A percentile compares a stretch with the other conserved stretches of the same genome.
Evolutionary conservation across 2,888 invertebrate genomes (phyloP).

Genomic region (Heliconius ethilla): DNA sequence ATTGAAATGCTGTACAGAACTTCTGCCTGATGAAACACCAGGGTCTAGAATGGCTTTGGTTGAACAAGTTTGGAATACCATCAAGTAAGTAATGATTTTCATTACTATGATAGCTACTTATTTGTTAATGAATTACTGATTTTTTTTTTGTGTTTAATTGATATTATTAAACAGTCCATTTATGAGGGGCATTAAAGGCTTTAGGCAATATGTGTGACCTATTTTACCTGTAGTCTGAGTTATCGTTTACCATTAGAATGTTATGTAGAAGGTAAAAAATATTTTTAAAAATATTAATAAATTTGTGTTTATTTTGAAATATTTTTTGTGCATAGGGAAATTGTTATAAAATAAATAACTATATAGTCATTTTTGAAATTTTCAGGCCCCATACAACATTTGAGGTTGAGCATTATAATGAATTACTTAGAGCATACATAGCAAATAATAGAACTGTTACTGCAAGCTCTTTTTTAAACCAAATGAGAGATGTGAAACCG

Average conservation of each 20-base stretch:
- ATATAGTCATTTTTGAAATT: not conserved
- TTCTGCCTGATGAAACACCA: constrained; percentile 77
- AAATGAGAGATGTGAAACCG: constrained; percentile 73
- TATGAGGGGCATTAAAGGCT: too few relatives aligned
- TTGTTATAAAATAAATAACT: too few relatives aligned
- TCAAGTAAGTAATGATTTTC: constrained; percentile 62
- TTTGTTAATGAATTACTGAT: too few relatives aligned
- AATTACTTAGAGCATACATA: constrained; percentile 81
- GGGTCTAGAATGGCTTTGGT: constrained; percentile 74
- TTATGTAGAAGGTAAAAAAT: too few relatives aligned
- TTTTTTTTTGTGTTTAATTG: too few relatives aligned
- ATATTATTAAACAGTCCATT: too few relatives aligned
- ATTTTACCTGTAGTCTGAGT: too few relatives aligned
- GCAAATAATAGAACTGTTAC: constrained; percentile 78
- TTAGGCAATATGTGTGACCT: too few relatives aligned
- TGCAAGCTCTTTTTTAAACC: constrained; percentile 70
- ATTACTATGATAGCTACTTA: not conserved
- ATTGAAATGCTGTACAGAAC: constrained; percentile 80
- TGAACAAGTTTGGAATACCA: constrained; percentile 78
- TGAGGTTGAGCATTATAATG: constrained; percentile 78
- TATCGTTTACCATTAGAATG: too few relatives aligned
- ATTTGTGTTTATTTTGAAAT: too few relatives aligned
- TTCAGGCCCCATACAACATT: constrained; percentile 68
- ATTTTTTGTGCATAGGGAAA: too few relatives aligned
- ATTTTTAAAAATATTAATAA: too few relatives aligned